phyloP scores from a whole-genome alignment of 2,797 vertebrate genomes.

The Caiman crocodilus region DNA sequence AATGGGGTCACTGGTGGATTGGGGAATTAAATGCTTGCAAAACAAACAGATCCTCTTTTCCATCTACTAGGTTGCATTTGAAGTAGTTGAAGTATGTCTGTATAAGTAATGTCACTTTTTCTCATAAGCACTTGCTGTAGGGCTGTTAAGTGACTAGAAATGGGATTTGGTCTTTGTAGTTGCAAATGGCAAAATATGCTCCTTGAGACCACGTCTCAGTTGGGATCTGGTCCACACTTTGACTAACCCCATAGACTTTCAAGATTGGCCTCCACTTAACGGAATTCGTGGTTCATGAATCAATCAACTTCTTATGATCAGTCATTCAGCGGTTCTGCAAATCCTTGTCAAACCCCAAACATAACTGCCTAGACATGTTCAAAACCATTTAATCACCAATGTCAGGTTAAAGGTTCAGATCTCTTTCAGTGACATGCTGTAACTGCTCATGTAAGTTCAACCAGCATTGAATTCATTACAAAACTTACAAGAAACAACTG shows the following conservation, averaged over 20 bases:
- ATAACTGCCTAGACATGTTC: neutral
- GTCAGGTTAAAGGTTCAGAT: neutral
- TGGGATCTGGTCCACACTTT: neutral
- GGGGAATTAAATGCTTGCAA: neutral
- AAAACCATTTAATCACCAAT: neutral
- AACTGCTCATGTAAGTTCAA: neutral
- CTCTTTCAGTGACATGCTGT: neutral
- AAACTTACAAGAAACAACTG: neutral
- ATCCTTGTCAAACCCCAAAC: neutral
- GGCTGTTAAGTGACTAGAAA: neutral
- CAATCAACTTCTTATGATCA: neutral
- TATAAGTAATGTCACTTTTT: neutral
- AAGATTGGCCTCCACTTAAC: rapidly evolving
- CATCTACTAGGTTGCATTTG: neutral
- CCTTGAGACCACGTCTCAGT: neutral
- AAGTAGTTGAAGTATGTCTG: neutral
- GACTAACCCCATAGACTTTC: neutral
- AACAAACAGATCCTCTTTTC: neutral
- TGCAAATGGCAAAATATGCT: neutral
- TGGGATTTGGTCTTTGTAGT: neutral
- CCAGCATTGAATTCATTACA: neutral
- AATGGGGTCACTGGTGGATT: neutral
- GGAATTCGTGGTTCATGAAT: neutral
- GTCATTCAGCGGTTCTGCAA: neutral
- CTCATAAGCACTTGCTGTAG: neutral